A percentile compares a stretch with the other conserved stretches of the same genome.
phyloP scores from a whole-genome alignment of 2,888 invertebrate species.

The Drosophila rubida region DNA sequence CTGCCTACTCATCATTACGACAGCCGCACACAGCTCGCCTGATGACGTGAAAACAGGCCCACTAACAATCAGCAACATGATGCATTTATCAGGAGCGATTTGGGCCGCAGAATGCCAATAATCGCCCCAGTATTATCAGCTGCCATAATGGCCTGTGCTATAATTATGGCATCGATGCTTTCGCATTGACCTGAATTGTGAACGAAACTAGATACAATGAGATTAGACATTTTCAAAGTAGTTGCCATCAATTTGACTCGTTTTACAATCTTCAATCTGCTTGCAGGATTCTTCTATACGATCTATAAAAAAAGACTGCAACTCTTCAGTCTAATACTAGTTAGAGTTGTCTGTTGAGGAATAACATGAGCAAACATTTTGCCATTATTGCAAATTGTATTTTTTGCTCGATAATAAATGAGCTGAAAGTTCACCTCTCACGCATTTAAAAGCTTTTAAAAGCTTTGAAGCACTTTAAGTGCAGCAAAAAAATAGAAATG shows the following conservation, averaged over 20 bases:
- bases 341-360: too few relatives aligned
- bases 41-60: conserved; percentile 32
- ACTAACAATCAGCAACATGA: background rate
- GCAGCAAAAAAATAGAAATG: background rate
- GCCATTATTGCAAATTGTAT: too few relatives aligned
- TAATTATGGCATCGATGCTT: background rate
- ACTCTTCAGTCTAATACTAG: too few relatives aligned
- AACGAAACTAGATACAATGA: too few relatives aligned
- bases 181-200: too few relatives aligned
- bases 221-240: too few relatives aligned
- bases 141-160: background rate
- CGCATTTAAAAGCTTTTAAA: background rate
- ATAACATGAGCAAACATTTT: too few relatives aligned
- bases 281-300: too few relatives aligned
- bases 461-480: background rate
- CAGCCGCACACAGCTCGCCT: conserved; percentile 11
- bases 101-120: conserved; percentile 8
- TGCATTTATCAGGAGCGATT: background rate
- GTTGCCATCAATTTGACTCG: too few relatives aligned
- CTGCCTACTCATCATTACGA: conserved; percentile 34
- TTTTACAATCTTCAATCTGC: too few relatives aligned
- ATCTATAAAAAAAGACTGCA: too few relatives aligned
- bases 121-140: background rate
- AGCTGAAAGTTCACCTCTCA: background rate
- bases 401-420: background rate